phyloP scores from a whole-genome alignment of 2,888 invertebrate genomes.

The Enchytraeus crypticus region DNA sequence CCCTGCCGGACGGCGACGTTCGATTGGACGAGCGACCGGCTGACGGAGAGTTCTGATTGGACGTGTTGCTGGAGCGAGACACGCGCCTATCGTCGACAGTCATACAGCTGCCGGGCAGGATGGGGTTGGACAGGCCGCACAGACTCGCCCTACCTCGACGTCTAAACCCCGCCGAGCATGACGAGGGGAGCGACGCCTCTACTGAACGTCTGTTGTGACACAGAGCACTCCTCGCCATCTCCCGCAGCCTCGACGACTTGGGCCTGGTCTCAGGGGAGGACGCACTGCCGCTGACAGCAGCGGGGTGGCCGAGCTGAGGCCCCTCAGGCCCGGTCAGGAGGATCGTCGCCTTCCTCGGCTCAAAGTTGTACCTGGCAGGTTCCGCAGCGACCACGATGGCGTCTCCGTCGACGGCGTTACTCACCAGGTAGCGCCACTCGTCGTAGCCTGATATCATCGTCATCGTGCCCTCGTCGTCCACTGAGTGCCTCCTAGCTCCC shows the following conservation, averaged over 20 bases:
- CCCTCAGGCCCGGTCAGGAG: constrained; percentile 8
- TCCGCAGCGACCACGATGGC: constrained; percentile 2
- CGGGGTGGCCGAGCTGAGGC: not conserved
- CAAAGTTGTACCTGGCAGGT: constrained; percentile 8
- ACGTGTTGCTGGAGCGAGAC: constrained; percentile 12
- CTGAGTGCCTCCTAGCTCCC: no score
- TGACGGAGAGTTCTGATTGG: constrained; percentile 13
- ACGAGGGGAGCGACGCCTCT: no score
- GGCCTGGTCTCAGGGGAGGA: constrained; percentile 4
- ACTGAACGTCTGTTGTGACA: constrained; percentile 7
- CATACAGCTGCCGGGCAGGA: not conserved
- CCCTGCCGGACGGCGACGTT: constrained; percentile 9
- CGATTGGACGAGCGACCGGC: constrained; percentile 10
- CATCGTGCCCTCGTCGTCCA: no score
- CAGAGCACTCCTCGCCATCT: constrained; percentile 12
- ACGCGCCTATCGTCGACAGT: not conserved
- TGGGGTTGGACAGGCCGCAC: not conserved
- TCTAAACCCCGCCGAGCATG: constrained; percentile 7
- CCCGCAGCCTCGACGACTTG: constrained; percentile 3
- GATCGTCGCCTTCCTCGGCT: constrained; percentile 18
- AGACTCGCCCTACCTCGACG: constrained; percentile 9
- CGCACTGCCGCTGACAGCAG: not conserved
- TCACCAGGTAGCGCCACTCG: not conserved
- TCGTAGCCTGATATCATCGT: no score
- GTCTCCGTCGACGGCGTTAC: not conserved